Evolutionary conservation across 2,113 vertebrate species (phyloP).

Genomic region (Mirza zaza): DNA sequence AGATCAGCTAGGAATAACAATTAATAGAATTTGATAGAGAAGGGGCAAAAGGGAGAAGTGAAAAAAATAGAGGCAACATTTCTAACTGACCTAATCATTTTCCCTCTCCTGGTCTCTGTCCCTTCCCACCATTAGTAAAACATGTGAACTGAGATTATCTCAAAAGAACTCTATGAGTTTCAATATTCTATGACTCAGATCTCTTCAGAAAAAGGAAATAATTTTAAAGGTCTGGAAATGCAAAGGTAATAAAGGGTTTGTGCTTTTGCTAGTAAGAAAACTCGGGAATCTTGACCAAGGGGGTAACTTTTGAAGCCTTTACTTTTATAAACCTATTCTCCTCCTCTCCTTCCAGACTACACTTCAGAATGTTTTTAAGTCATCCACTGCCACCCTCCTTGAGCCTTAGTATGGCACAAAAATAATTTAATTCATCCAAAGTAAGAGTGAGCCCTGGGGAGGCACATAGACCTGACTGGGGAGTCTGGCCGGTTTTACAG

Average conservation of each 20-base stretch:
- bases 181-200: neutral
- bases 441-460: neutral
- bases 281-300: neutral
- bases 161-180: neutral
- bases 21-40: neutral
- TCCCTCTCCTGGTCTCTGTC: neutral
- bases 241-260: neutral
- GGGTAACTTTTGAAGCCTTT: conserved; percentile 13
- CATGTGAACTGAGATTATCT: neutral
- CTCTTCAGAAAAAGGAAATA: neutral
- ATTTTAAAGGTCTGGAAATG: neutral
- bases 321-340: neutral
- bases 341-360: neutral
- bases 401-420: neutral
- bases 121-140: neutral
- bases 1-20: neutral
- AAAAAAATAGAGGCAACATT: neutral
- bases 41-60: neutral
- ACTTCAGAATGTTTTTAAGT: neutral
- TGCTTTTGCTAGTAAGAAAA: neutral
- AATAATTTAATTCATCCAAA: neutral
- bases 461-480: neutral
- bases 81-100: conserved; percentile 6
- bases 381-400: neutral
- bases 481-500: neutral